These are phyloP conservation scores for Dryobates pubescens DNA, from an alignment of 2,797 vertebrate genomes.

Conservation along the genomic window DNA sequence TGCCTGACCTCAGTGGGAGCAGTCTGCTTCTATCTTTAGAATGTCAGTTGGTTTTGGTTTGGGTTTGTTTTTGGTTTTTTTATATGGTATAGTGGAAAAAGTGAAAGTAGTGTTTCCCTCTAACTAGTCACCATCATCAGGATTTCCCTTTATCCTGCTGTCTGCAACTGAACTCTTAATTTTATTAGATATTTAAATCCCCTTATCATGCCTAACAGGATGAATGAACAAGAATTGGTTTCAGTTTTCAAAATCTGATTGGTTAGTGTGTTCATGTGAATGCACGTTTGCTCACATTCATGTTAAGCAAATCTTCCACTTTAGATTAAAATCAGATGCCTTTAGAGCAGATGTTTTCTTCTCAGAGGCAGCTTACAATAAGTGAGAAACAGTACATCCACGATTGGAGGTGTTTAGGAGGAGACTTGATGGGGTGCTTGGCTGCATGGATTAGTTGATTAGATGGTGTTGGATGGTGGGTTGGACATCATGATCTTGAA, in stretches of 20 bases:
- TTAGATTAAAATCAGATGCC: no score
- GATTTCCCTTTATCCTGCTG: neutral
- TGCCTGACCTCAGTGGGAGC: neutral
- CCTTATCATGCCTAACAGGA: neutral
- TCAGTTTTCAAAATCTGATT: neutral
- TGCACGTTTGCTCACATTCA: neutral
- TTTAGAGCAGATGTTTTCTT: no score
- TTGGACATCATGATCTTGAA: no score
- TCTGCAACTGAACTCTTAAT: neutral
- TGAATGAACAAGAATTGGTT: neutral
- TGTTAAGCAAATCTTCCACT: neutral
- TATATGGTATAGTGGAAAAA: neutral
- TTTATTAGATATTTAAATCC: neutral
- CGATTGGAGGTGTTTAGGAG: no score
- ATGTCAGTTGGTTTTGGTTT: neutral
- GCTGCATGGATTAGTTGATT: neutral
- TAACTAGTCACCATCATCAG: neutral
- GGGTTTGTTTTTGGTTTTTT: accelerated
- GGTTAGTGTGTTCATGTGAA: neutral
- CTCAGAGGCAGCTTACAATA: no score
- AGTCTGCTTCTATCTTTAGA: neutral
- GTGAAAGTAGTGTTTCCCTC: neutral
- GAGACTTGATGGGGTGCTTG: no score
- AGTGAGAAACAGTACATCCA: no score
- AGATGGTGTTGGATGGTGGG: no score